Base-by-base conservation (phyloP, 2,888 invertebrate genomes). In the Orthonychiurus folsomi region DNA sequence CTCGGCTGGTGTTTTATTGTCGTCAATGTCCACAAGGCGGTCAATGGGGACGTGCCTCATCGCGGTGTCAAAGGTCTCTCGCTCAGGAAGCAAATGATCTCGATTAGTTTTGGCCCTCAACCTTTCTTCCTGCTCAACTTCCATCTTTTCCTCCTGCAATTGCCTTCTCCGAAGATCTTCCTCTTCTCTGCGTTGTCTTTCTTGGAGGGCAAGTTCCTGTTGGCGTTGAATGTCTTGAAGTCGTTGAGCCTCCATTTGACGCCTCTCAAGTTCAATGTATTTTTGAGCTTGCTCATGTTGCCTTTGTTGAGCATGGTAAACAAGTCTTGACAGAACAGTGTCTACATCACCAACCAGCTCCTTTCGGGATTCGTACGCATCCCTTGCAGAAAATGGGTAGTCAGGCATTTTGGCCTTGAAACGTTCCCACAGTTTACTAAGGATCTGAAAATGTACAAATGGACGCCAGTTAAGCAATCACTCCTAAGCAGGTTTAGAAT, bases 391-490 rank as follows among this genome's bases (percentile, higher is more conserved):
- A 27, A 81, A 76, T 48, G 78, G 79, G 65, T 78, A 80, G 20
- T 69, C 64, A 15, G 68, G 69, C 18, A 69, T 64, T 59, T 78
- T 75, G 62, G 81, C 77, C 59, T 85, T 83, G 23, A 86, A 81
- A 50, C 84, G 81, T 74, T 88, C 88, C 83, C 87, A 86, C 71
- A 89, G 85, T 65, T 85, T 82, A 64, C 85, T 85, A 79, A 90
- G 82, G 74, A 90, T 87, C 86, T 87, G 74, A 2, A 76, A 75
- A 56, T 25, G 3, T 18, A 56, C 63, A 23, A 15, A 3, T 58
- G 47, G 24, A 25, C 9, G 18, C 55, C 37, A 15, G 18, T 20
- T 25, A 28, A 56, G 50, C 59, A 15, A 9, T 37, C 5, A 37
- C 5, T 9, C 37, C 15, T 5, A 15, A 9, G 5, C 48, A 56